Evolutionary conservation across 2,113 vertebrate genomes (phyloP).

Genomic region (Mellivora capensis): DNA sequence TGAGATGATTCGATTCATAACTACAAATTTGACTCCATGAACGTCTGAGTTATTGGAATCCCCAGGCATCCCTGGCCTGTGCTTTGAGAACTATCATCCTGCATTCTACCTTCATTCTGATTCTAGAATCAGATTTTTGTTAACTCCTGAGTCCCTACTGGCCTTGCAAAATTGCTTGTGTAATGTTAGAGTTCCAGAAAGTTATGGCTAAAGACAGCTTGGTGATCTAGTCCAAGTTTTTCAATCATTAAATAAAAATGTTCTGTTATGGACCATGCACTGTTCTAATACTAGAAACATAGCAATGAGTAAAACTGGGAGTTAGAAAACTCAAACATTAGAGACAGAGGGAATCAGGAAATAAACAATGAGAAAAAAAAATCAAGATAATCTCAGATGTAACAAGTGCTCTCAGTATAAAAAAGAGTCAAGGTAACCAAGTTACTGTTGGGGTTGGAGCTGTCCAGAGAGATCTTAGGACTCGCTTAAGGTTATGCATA

Average conservation of each 20-base stretch:
- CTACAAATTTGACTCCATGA: not conserved
- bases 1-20: not conserved
- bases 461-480: not conserved
- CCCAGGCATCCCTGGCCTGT: not conserved
- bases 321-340: not conserved
- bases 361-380: not conserved
- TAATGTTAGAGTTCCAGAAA: not conserved
- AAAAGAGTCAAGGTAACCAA: not conserved
- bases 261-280: not conserved
- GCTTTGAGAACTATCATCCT: not conserved
- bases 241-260: not conserved
- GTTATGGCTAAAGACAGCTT: not conserved
- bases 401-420: not conserved
- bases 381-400: not conserved
- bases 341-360: not conserved
- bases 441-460: not conserved
- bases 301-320: not conserved
- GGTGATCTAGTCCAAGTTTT: not conserved
- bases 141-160: not conserved
- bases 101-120: not conserved
- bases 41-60: not conserved
- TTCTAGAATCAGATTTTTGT: not conserved
- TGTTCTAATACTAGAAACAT: not conserved
- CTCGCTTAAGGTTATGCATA: not conserved
- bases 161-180: not conserved